Conservation (phyloP, 2,113 vertebrate genomes). For the Petrocephalus microphthalmus region DNA sequence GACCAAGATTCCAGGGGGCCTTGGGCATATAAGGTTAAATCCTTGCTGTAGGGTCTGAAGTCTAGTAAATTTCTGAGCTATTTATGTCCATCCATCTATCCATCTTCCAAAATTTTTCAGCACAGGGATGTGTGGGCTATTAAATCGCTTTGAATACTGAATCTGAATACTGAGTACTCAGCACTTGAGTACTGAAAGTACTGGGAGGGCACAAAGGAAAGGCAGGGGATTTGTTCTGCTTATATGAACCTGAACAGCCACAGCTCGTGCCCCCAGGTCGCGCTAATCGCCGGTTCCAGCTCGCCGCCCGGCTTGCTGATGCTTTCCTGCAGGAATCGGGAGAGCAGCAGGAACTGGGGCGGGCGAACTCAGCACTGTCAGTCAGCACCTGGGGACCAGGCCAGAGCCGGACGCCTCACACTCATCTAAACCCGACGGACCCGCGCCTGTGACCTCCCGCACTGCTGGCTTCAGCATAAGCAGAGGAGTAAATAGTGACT, state of each 20-base stretch:
- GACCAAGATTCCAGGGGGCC: not conserved
- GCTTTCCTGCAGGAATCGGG: not conserved
- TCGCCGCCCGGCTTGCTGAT: conserved; percentile 9
- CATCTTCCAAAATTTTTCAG: not conserved
- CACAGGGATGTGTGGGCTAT: not conserved
- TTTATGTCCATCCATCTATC: not conserved
- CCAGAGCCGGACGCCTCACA: conserved; percentile 13
- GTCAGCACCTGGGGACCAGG: conserved; percentile 15
- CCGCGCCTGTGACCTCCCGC: not conserved
- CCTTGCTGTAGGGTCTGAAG: not conserved
- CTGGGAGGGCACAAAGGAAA: not conserved
- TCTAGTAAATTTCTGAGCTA: not conserved
- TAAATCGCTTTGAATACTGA: not conserved
- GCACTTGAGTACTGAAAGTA: not conserved
- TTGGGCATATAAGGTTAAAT: not conserved
- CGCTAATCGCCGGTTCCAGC: conserved; percentile 7
- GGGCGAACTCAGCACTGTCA: conserved; percentile 11
- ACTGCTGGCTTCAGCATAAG: not conserved
- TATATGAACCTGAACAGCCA: not conserved
- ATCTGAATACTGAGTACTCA: not conserved
- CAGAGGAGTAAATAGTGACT: not conserved
- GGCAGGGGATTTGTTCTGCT: not conserved
- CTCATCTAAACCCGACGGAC: not conserved
- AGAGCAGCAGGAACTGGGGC: not conserved
- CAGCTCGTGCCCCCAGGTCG: not conserved